Conservation (phyloP, 2,888 invertebrate genomes). For the Euclidia mi region DNA sequence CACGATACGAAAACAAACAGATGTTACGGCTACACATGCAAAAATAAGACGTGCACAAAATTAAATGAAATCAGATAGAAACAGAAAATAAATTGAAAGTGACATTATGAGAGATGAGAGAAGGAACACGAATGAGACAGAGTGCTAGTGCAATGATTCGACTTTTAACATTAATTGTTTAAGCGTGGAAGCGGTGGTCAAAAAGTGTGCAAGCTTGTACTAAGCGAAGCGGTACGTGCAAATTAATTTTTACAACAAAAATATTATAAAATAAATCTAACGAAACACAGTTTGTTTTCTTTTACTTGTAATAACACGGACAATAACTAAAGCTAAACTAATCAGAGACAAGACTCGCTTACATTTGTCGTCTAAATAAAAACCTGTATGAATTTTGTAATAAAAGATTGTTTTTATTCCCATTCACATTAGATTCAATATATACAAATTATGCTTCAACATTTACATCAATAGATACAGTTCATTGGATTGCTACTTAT, state of each 20-base stretch:
- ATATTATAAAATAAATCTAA: conserved; percentile 58
- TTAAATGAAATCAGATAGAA: conserved; percentile 85
- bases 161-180: conserved; percentile 42
- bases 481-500: conserved; percentile 76
- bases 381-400: conserved; percentile 82
- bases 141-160: conserved; percentile 42
- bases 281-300: conserved; percentile 66
- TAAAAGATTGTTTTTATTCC: conserved; percentile 87
- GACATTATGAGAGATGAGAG: conserved; percentile 42
- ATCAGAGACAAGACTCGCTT: conserved; percentile 86
- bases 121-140: conserved; percentile 35
- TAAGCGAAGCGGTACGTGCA: conserved; percentile 77
- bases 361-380: conserved; percentile 73
- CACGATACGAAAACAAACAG: conserved; percentile 48
- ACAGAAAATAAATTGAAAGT: conserved; percentile 49
- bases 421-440: conserved; percentile 88
- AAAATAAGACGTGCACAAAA: conserved; percentile 80
- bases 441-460: conserved; percentile 88
- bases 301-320: conserved; percentile 62
- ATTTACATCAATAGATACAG: conserved; percentile 86
- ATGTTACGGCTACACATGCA: conserved; percentile 51
- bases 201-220: conserved; percentile 60
- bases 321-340: conserved; percentile 66
- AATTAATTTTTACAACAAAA: conserved; percentile 63
- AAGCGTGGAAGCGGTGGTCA: conserved; percentile 61